Base-by-base conservation (phyloP, 92 coral and sea anemone species). In the Palythoa caribaeorum region DNA sequence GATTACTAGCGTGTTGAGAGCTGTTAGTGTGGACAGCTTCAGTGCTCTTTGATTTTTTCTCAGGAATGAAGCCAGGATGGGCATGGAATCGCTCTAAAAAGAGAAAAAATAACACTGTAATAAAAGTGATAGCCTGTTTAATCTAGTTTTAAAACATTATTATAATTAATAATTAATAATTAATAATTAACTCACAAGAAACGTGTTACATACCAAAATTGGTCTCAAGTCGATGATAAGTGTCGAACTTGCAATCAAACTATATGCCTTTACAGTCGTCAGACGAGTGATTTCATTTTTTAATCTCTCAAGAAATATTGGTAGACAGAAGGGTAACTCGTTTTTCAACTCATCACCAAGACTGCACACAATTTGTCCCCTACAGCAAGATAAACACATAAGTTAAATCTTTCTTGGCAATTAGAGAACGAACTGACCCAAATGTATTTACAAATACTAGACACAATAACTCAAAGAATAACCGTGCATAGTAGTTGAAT, bases 21-120 rank as follows among this genome's bases (percentile, higher is more conserved):
- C 94, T 14, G 96, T 95, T 9, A 97, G 85, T 0, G 99, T 97
- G 0, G 99, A 89, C 55, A 97, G 73, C 87, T 97, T 97, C 44
- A 97, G 89, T 2, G 99, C 97, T 76, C 99, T 90, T 63, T 97
- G 99, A 84, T 97, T 97, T 88, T 97, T 97, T 89, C 99, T 93
- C 50, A 97, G 92, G 84, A 97, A 97, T 3, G 99, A 94, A 2
- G 99, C 98, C 5, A 97, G 89, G 79, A 97, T 96, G 6, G 99
- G 98, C 99, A 97, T 97, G 3, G 99, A 95, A 47, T 97, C 99
- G 21, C 95, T 88, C 99, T 97, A 71, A 2, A 81, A 88, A 51
- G 13, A 39, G 66, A 54, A 3, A 76, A 5, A 19, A 77, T n/a
- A 28, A 4, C 1, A 63, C 9, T 63, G 9, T 17, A n/a, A n/a